A percentile compares a stretch with the other conserved stretches of the same genome.
phyloP scores from a whole-genome alignment of 2,113 vertebrate species.

The Sturnus vulgaris region DNA sequence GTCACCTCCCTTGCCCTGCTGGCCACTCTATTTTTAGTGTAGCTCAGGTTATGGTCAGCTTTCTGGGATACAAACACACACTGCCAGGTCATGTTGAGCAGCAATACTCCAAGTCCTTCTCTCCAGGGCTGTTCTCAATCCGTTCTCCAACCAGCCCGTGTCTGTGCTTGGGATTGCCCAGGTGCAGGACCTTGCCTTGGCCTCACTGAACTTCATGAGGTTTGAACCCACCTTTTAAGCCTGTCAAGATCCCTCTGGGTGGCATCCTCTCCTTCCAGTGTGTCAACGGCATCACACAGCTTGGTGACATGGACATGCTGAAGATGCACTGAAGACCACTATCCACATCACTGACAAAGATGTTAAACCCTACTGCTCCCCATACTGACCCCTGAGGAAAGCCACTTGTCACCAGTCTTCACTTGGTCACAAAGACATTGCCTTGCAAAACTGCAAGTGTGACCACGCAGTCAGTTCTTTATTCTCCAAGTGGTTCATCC shows the following conservation, averaged over 20 bases:
- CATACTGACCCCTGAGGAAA: not conserved
- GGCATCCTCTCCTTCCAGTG: not conserved
- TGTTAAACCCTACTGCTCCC: not conserved
- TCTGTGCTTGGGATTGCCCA: not conserved
- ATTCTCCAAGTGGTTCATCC: not conserved
- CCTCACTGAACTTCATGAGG: not conserved
- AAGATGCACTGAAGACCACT: not conserved
- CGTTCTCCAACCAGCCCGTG: not conserved
- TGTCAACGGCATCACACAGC: rapidly evolving
- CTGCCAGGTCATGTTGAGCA: not conserved
- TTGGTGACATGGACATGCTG: not conserved
- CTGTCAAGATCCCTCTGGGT: not conserved
- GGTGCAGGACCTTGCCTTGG: not conserved
- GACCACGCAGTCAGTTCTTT: not conserved
- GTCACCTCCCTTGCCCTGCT: not conserved
- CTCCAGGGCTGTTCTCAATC: not conserved
- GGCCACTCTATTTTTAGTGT: rapidly evolving
- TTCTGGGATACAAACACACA: not conserved
- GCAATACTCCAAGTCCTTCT: not conserved
- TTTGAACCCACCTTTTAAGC: not conserved
- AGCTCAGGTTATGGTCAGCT: rapidly evolving
- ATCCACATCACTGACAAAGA: not conserved
- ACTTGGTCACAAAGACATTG: not conserved
- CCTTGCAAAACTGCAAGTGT: not conserved
- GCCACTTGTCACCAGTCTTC: not conserved